Evolutionary conservation across 2,113 vertebrate species (phyloP), one percentile per base, ranked within the genome.

Genomic region (Pseudorectes ferrugineus): DNA sequence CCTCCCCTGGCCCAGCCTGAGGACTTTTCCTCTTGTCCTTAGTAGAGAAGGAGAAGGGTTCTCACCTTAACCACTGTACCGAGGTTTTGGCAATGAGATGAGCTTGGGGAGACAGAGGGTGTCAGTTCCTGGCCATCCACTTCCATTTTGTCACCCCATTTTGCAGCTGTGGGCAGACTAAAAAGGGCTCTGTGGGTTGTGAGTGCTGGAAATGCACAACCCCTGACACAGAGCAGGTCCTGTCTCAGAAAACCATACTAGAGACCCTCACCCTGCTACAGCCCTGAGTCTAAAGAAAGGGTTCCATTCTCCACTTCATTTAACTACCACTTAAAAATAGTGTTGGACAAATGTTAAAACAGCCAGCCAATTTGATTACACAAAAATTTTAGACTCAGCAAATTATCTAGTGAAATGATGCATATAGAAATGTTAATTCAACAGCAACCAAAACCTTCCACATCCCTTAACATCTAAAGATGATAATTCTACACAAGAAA

Each of bases 391-490:
- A 75, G 76, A 82, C 63, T 93, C 94, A 85, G 93, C 93, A 96
- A 95, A 96, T 92, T 49, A 82, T 72, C 95, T 88, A 45, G 67
- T 89, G 92, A 94, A 93, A 95, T 95, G 79, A 95, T 78, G 92
- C 42, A 4, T 82, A 81, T 1, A 88, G 55, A 93, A 94, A 93
- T 54, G 82, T 89, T 94, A 93, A 86, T 82, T 81, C 88, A 81
- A 91, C 55, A 62, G 88, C 88, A 88, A 88, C 67, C 6, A 17
- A 80, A 95, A 68, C 35, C 74, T 85, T 63, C 46, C 43, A n/a
- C 33, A 31, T 54, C 89, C 80, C 52, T 77, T 82, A 59, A n/a
- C 79, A 71, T 71, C 65, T 40, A 70, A 80, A 94, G 75, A 77
- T 1, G 6, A 66, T 42, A 43, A 63, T 22, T 52, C 66, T 24